Conservation (phyloP, 2,888 invertebrate genomes). For the Andrena praecox region DNA sequence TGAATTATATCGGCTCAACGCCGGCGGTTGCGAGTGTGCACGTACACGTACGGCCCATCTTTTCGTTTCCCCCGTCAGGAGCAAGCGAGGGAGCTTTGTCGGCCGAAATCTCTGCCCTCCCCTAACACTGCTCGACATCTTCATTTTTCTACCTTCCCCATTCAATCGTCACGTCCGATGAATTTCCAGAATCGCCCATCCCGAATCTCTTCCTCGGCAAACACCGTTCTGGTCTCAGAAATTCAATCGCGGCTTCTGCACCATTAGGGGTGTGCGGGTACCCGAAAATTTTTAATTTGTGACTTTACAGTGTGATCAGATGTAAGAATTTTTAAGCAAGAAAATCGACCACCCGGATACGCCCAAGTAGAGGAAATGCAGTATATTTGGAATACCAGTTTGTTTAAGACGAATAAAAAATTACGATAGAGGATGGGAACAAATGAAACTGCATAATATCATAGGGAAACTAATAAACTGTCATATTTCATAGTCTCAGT, state of each 20-base stretch:
- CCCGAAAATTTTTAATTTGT: too few species aligned
- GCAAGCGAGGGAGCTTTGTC: constrained; percentile 57
- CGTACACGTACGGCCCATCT: constrained; percentile 27
- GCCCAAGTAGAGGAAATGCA: too few species aligned
- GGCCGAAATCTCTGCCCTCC: constrained; percentile 61
- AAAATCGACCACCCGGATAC: too few species aligned
- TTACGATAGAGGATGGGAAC: too few species aligned
- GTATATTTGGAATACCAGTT: too few species aligned
- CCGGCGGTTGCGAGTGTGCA: constrained; percentile 45
- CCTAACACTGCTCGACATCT: constrained; percentile 61
- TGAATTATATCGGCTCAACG: constrained; percentile 76
- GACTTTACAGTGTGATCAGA: too few species aligned
- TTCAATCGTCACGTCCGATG: constrained; percentile 24
- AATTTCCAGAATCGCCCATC: not conserved
- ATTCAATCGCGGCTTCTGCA: not conserved
- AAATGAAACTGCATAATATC: too few species aligned
- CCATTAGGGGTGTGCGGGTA: not conserved
- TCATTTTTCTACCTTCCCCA: constrained; percentile 54
- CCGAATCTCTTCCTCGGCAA: not conserved
- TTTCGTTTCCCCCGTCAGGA: constrained; percentile 50
- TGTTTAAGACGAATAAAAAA: too few species aligned
- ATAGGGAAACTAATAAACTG: too few species aligned
- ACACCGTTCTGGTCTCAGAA: not conserved
- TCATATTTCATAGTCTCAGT: too few species aligned
- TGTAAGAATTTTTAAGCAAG: too few species aligned